A percentile compares a stretch with the other conserved stretches of the same genome.
Conservation (phyloP, 2,888 invertebrate genomes). For the Chaitophorus viminalis region DNA sequence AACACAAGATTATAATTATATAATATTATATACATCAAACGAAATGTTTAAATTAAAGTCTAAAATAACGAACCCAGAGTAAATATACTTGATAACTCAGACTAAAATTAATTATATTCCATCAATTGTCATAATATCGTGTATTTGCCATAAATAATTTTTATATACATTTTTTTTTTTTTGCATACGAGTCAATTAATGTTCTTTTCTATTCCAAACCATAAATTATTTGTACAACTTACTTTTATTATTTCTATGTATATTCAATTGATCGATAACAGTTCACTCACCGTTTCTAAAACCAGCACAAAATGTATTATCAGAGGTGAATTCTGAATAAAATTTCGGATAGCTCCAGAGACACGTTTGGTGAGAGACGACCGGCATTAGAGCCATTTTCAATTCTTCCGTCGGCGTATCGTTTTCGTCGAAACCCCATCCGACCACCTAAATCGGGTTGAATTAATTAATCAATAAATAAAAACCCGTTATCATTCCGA, state of each 20-base stretch:
- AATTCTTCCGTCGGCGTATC: conserved; percentile 69
- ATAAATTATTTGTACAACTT: neutral
- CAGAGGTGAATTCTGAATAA: conserved; percentile 72
- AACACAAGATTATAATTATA: too few relatives aligned
- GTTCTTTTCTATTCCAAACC: too few relatives aligned
- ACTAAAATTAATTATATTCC: too few relatives aligned
- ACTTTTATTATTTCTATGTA: neutral
- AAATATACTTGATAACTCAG: too few relatives aligned
- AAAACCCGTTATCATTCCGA: too few relatives aligned
- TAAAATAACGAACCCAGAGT: too few relatives aligned
- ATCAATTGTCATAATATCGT: too few relatives aligned
- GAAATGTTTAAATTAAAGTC: too few relatives aligned
- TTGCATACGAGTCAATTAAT: too few relatives aligned
- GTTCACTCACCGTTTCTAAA: conserved; percentile 68
- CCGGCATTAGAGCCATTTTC: conserved; percentile 73
- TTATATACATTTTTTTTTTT: too few relatives aligned
- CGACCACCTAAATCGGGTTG: conserved; percentile 67
- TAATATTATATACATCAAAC: too few relatives aligned
- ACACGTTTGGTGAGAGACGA: conserved; percentile 73
- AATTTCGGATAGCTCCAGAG: conserved; percentile 73
- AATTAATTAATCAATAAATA: neutral
- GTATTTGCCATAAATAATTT: neutral
- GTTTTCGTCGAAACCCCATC: conserved; percentile 72
- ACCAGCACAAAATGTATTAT: conserved; percentile 71
- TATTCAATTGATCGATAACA: neutral